Evolutionary conservation across 2,113 vertebrate species (phyloP), one percentile per base, ranked within the genome.

Genomic region (Xerus inauris): DNA sequence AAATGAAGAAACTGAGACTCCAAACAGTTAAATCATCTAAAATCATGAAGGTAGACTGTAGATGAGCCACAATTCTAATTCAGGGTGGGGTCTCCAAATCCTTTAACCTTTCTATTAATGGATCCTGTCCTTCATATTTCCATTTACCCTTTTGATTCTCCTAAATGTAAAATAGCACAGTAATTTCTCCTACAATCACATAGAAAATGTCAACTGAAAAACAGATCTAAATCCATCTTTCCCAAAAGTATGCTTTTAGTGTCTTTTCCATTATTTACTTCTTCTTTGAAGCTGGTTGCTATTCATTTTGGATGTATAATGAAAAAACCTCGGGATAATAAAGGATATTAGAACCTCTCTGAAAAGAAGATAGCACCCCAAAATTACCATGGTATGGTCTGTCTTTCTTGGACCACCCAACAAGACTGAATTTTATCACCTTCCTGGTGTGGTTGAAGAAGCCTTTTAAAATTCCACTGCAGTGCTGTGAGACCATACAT

Each of bases 381-480:
- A 98, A 98, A 92, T 72, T 86, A 94, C 67, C 93, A 86, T 85
- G 91, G 71, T 59, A 62, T 86, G 88, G 87, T 98, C 97, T 91
- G 91, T 97, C 97, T 98, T 97, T 92, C 92, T 92, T 67, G 77
- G 87, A 92, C 42, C 65, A 94, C 87, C 89, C 96, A 97, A 80
- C 8, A 88, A 96, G 8, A 16, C 95, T 95, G 93, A 93, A 97
- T 95, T 77, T 91, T 89, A 81, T 79, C 76, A 87, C 72, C 93
- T 95, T 95, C 95, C 97, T 91, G 90, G 73, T 92, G 73, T 95
- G 64, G 83, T 17, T 95, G 69, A 73, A 97, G 88, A 98, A 98
- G 97, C 45, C 97, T 98, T 97, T 97, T 97, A 96, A 95, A 98
- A 98, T 98, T 98, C 98, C 95, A 92, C 75, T 95, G 98, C 97